phyloP scores from a whole-genome alignment of 2,797 vertebrate species.

The Ispidina lecontei region DNA sequence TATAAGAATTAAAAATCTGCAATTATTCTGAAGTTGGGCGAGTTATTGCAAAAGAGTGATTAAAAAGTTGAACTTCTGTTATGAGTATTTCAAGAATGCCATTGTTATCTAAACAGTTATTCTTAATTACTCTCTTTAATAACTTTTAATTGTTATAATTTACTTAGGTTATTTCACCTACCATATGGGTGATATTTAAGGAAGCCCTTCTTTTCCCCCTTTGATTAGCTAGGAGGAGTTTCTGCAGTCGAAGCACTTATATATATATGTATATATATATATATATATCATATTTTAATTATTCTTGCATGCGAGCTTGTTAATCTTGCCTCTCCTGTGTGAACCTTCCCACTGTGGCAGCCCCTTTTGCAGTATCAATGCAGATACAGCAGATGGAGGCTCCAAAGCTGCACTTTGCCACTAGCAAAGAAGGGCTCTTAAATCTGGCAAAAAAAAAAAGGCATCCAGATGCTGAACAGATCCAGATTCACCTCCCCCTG shows the following conservation, averaged over 20 bases:
- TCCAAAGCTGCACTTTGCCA: background rate
- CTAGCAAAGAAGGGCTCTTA: background rate
- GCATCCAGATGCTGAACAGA: background rate
- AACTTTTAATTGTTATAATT: conserved; percentile 75
- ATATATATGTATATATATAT: background rate
- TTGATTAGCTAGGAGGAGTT: conserved; percentile 56
- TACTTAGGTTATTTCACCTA: conserved; percentile 56
- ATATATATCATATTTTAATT: background rate
- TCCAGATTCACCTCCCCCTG: background rate
- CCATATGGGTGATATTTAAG: conserved; percentile 50
- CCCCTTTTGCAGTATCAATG: background rate
- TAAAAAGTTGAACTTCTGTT: conserved; percentile 66
- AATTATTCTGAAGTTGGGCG: conserved; percentile 66
- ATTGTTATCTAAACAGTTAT: conserved; percentile 76
- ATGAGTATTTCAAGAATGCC: conserved; percentile 46
- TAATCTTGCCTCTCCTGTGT: background rate
- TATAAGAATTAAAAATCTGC: conserved; percentile 70
- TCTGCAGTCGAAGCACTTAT: conserved; percentile 38
- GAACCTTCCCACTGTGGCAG: background rate
- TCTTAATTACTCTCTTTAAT: conserved; percentile 72
- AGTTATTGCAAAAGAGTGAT: conserved; percentile 57
- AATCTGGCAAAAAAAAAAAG: background rate
- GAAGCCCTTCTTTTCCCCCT: conserved; percentile 58
- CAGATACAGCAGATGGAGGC: background rate
- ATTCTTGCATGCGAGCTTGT: background rate